These are phyloP conservation scores for Hippoglossus hippoglossus DNA, from an alignment of 2,797 vertebrate genomes.

Conservation along the genomic window DNA sequence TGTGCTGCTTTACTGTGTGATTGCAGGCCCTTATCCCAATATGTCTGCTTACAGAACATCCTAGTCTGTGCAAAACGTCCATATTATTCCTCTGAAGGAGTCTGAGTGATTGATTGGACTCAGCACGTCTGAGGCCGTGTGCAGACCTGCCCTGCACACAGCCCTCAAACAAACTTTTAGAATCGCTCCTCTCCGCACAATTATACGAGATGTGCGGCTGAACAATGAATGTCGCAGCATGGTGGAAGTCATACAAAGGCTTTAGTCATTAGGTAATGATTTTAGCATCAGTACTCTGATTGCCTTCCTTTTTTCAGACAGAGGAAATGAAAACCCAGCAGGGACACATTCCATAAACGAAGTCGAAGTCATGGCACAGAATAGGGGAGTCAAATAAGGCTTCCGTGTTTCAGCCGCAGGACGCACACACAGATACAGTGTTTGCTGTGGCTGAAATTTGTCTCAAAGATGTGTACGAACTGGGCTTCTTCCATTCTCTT, in stretches of 20 bases:
- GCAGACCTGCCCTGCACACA: conserved; percentile 17
- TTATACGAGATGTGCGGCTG: conserved; percentile 38
- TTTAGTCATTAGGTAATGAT: conserved; percentile 81
- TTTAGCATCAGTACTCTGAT: conserved; percentile 77
- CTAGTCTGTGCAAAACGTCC: conserved; percentile 11
- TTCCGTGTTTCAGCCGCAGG: conserved; percentile 42
- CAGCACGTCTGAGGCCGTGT: conserved; percentile 27
- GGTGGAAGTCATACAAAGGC: conserved; percentile 68
- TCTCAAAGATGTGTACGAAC: conserved; percentile 38
- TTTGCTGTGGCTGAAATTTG: conserved; percentile 37
- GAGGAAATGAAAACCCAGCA: conserved; percentile 79
- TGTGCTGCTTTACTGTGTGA: not conserved
- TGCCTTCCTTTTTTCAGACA: conserved; percentile 69
- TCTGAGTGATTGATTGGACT: conserved; percentile 39
- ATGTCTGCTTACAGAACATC: not conserved
- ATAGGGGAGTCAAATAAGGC: conserved; percentile 39
- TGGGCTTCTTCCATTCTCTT: conserved; percentile 12
- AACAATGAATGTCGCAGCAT: conserved; percentile 64
- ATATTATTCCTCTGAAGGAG: conserved; percentile 3
- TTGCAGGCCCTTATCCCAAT: not conserved
- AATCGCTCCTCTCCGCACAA: conserved; percentile 42
- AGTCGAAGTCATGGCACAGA: conserved; percentile 60
- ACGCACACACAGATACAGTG: conserved; percentile 24
- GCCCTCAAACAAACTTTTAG: conserved; percentile 46
- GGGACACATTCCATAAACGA: conserved; percentile 72